phyloP scores from a whole-genome alignment of 1,140 invertebrate genomes.

The Ganaspis sp. region DNA sequence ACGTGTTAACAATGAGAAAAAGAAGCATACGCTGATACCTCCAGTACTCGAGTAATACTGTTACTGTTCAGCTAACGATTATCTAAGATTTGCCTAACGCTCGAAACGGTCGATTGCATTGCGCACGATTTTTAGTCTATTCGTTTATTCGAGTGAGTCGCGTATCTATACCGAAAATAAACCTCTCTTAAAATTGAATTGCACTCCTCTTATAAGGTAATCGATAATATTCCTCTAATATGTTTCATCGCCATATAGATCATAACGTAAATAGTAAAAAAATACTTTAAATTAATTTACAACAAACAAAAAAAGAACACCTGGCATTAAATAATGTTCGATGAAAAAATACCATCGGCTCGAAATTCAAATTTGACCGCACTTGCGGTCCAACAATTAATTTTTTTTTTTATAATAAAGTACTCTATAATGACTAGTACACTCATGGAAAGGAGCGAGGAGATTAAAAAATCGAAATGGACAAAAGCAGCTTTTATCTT shows the following conservation, averaged over 20 bases:
- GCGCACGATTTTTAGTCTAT: conserved; percentile 31
- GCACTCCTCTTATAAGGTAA: conserved; percentile 25
- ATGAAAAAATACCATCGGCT: conserved; percentile 26
- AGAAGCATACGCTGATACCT: conserved; percentile 52
- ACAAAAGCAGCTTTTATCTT: conserved; percentile 1
- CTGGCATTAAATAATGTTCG: conserved; percentile 23
- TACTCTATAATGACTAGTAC: conserved; percentile 31
- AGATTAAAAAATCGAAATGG: conserved; percentile 24
- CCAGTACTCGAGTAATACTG: conserved; percentile 56
- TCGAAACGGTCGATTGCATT: conserved; percentile 27
- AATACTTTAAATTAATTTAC: conserved; percentile 30
- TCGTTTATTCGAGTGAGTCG: conserved; percentile 30
- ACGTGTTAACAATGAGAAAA: conserved; percentile 47
- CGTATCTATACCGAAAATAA: conserved; percentile 29
- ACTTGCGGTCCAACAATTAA: conserved; percentile 6
- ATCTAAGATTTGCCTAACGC: conserved; percentile 45
- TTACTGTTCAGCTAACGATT: conserved; percentile 51
- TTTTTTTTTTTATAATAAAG: conserved; percentile 7
- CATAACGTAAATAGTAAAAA: conserved; percentile 26
- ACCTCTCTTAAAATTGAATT: conserved; percentile 30
- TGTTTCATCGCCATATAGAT: conserved; percentile 24
- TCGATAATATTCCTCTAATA: conserved; percentile 22
- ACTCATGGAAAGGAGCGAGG: conserved; percentile 30
- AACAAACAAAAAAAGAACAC: conserved; percentile 11
- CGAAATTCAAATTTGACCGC: background rate